Base-by-base conservation (phyloP, 2,797 vertebrate genomes). In the Typhlichthys eigenmanni region DNA sequence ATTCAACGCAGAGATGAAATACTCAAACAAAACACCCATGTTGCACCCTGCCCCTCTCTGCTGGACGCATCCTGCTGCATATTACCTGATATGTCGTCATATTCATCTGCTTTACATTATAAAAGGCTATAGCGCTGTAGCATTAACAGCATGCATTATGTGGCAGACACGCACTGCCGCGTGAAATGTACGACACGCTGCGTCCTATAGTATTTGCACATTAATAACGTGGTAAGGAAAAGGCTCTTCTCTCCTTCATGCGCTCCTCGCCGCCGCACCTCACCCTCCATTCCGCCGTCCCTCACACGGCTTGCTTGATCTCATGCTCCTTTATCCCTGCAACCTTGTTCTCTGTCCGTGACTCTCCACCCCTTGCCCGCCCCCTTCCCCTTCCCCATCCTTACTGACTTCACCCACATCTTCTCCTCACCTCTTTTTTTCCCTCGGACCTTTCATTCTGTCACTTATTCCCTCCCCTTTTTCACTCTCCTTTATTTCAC, bases 71-170 rank as follows among this genome's bases (percentile, higher is more conserved):
- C 73, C 73, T 66, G 74, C 63, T 19, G 2, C 47, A 80, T 74
- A 66, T 89, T 87, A 69, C 86, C 81, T 78, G 32, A 58, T n/a
- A 49, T 89, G 84, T 89, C 90, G 85, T 91, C 88, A 89, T 58
- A 48, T 13, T 29, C 4, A 29, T 29, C 24, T 29, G 4, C 24
- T 29, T 29, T 29, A 29, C 24, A 29, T 29, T 29, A 29, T 19
- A 29, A 29, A 29, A 29, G 24, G 24, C 24, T 29, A 29, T 29
- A 29, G 24, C 24, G 38, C 60, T 75, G 9, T 43, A 43, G 38
- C 3, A 29, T 4, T 29, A 29, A 24, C 24, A 24, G 24, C 24
- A 10, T 50, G 65, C 59, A 14, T 56, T 9, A 54, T 69, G 55
- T 24, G 10, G 56, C 24, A 14, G 68, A 63, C 71, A 29, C 43